Evolutionary conservation across 1,140 invertebrate species (phyloP), one percentile per base, ranked within the genome.

Genomic region (Heliconius melpomene): DNA sequence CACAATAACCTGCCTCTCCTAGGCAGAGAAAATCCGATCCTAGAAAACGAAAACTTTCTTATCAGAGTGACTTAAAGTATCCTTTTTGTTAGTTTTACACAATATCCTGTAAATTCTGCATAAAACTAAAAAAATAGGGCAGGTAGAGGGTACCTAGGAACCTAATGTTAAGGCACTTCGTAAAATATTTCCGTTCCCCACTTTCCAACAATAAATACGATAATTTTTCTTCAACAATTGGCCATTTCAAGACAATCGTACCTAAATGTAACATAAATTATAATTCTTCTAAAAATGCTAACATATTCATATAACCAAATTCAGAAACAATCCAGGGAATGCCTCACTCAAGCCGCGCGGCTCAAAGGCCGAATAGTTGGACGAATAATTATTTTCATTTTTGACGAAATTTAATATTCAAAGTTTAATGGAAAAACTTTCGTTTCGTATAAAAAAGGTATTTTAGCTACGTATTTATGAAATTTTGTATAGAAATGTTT

Each of bases 271-370:
- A 5, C 5, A 46, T 9, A 57, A 77, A 50, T 46, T 80, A 73
- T 52, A 70, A 79, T 74, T 75, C 73, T 75, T 57, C 40, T 78
- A 80, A 84, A 83, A 57, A 72, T 71, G 13, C 54, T 79, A 26
- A 57, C 57, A 57, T 54, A 1, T n/a, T 57, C 8, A 23, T 23
- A 57, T 57, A 57, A 23, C 7, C 20, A 38, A 80, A 74, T 73
- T 80, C 72, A 16, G 46, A n/a, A 80, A 80, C 74, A 60, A 80
- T 80, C 46, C 36, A 9, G 54, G 71, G 79, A 77, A 77, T 77
- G 71, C 54, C 50, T 54, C 18, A 23, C 75, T 38, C 36, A 60
- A 74, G 50, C 46, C 29, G 23, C 66, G 79, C 16, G 57, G 46
- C 70, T 72, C 76, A 77, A 77, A 77, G 66, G 40, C 76, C 18